Evolutionary conservation across 2,797 vertebrate species (phyloP).

Genomic region (Sebastes ruberrimus): DNA sequence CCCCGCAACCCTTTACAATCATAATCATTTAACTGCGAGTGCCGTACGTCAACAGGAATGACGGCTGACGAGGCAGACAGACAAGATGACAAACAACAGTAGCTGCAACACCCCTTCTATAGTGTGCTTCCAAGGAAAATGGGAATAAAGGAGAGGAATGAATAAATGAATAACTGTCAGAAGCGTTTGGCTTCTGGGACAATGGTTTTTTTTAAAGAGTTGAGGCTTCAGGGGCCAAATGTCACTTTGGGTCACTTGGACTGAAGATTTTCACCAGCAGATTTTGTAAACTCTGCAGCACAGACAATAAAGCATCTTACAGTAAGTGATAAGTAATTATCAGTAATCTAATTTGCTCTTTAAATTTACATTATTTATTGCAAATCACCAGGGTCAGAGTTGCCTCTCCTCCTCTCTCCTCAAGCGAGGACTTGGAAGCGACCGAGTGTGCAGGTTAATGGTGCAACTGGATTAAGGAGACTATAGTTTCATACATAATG

Average conservation of each 20-base stretch:
- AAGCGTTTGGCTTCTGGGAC: conserved; percentile 70
- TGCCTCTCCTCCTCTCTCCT: conserved; percentile 20
- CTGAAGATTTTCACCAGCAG: conserved; percentile 7
- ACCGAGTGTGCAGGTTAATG: conserved; percentile 60
- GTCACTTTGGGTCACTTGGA: conserved; percentile 60
- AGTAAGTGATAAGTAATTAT: conserved; percentile 18
- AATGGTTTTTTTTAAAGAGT: conserved; percentile 58
- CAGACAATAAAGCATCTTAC: conserved; percentile 1
- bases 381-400: conserved; percentile 47
- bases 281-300: conserved; percentile 12
- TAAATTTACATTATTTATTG: conserved; percentile 46
- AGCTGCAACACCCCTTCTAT: conserved; percentile 25
- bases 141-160: conserved; percentile 35
- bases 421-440: conserved; percentile 17
- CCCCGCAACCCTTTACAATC: conserved; percentile 65
- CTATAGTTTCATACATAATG: conserved; percentile 66
- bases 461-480: conserved; percentile 67
- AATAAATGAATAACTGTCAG: conserved; percentile 82
- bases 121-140: conserved; percentile 44
- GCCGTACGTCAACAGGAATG: conserved; percentile 64
- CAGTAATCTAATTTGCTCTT: conserved; percentile 46
- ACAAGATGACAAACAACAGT: conserved; percentile 66
- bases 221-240: conserved; percentile 35
- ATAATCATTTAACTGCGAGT: conserved; percentile 76
- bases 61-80: conserved; percentile 65